Conservation (phyloP, 2,888 invertebrate genomes). For the Choristoneura rosaceana region DNA sequence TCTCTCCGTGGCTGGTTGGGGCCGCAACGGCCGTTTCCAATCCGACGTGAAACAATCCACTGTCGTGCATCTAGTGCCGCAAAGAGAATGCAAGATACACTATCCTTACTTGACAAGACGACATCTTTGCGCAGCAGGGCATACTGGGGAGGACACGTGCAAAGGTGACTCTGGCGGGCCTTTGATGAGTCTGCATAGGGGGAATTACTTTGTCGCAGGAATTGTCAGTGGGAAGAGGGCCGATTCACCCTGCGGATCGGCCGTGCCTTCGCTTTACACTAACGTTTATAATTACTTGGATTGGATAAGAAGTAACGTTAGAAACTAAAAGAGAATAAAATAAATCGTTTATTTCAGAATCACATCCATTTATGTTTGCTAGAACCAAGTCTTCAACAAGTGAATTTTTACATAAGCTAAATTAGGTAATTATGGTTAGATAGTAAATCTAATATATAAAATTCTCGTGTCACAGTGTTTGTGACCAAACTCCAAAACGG, state of each 20-base stretch:
- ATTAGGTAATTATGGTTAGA: too few species aligned
- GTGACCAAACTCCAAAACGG: too few species aligned
- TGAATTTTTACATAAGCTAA: too few species aligned
- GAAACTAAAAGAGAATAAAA: constrained; percentile 45
- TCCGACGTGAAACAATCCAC: constrained; percentile 75
- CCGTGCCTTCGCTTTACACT: constrained; percentile 75
- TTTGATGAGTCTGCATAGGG: constrained; percentile 71
- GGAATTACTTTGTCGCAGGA: constrained; percentile 71
- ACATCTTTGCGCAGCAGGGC: constrained; percentile 76
- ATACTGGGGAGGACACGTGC: constrained; percentile 75
- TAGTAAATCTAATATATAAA: too few species aligned
- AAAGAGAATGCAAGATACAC: constrained; percentile 61
- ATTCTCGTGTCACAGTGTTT: too few species aligned
- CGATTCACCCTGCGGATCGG: constrained; percentile 73
- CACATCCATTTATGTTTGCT: too few species aligned
- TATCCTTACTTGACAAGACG: constrained; percentile 64
- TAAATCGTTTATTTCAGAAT: too few species aligned
- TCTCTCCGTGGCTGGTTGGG: constrained; percentile 76
- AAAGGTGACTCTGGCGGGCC: constrained; percentile 81
- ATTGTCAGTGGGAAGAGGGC: constrained; percentile 78
- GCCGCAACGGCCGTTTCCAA: constrained; percentile 66
- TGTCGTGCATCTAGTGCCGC: constrained; percentile 69
- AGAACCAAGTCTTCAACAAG: too few species aligned
- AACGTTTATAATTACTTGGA: constrained; percentile 71
- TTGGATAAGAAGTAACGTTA: constrained; percentile 67